Base-by-base conservation (phyloP, 2,888 invertebrate species). In the Serrognathus titanus region DNA sequence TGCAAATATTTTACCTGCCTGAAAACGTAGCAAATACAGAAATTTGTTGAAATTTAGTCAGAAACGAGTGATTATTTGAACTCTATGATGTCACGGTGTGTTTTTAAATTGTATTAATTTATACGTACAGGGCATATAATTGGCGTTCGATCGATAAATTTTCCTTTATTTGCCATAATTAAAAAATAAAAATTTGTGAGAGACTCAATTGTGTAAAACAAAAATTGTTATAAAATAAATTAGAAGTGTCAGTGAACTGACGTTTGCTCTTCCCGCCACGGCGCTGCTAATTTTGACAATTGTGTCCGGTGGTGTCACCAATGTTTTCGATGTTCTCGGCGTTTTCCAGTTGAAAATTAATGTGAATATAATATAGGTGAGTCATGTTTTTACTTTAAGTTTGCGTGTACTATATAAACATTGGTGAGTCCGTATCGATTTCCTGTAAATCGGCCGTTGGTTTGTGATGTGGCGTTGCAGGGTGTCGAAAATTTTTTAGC, bases 1-100 rank as follows among this genome's bases (percentile, higher is more conserved):
- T n/a, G 63, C 62, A 13, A 31, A 31, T 31, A 59, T 55, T 65
- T 69, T 69, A 49, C 76, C 75, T 35, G 75, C 75, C 75, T 73
- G 47, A 37, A 64, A 39, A 16, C 3, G 16, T 45, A 43, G 43
- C 24, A 31, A n/a, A 50, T 20, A 35, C 31, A 2, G 9, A 20
- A 16, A 2, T 24, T 38, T 37, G 7, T 53, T 47, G 39, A 41
- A 43, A 50, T 6, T 24, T 16, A 16, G 24, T 31, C 7, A 7
- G 24, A 7, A 31, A 6, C 6, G 2, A 6, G 7, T 31, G 24
- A 31, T 6, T 31, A 6, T 7, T 31, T 31, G 24, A 31, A 1
- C 6, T 31, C 1, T 31, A 31, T 16, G 16, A 16, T 31, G 24
- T 24, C 24, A 24, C 2, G 7, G 24, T 31, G 24, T 7, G 4